These are phyloP conservation scores for Orius insidiosus DNA, from an alignment of 1,140 invertebrate species.

Conservation along the genomic window DNA sequence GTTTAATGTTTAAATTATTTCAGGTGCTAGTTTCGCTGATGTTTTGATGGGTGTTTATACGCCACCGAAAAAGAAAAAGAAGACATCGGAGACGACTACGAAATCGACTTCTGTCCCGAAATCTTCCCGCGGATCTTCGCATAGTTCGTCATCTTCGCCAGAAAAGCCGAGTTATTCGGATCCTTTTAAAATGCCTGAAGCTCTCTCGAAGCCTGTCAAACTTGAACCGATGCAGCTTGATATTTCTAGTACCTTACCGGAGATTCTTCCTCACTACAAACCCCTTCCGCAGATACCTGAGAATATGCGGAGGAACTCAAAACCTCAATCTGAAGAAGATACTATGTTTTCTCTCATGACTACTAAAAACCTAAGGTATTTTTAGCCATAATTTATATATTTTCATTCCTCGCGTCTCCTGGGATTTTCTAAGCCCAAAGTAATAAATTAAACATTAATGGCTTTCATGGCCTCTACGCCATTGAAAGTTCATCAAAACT, in stretches of 20 bases:
- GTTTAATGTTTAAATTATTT: conserved; percentile 9
- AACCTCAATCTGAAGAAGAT: conserved; percentile 38
- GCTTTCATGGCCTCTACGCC: too few relatives aligned
- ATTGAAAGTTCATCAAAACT: too few relatives aligned
- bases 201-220: conserved; percentile 40
- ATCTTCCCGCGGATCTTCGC: conserved; percentile 2
- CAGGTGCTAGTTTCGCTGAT: conserved; percentile 59
- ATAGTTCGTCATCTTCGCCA: conserved; percentile 1
- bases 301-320: conserved; percentile 17
- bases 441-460: too few relatives aligned
- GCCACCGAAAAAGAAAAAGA: conserved; percentile 22
- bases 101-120: not conserved
- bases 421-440: too few relatives aligned
- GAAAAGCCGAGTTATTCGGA: conserved; percentile 1
- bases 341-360: conserved; percentile 48
- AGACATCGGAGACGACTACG: conserved; percentile 7
- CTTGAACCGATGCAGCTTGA: conserved; percentile 43
- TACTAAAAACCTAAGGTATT: conserved; percentile 55
- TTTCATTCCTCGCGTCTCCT: not conserved
- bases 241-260: conserved; percentile 44
- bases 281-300: conserved; percentile 35
- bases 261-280: conserved; percentile 61
- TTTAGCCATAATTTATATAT: not conserved
- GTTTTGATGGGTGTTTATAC: conserved; percentile 46
- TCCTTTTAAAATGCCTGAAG: conserved; percentile 18